Evolutionary conservation across 2,888 invertebrate species (phyloP), one percentile per base, ranked within the genome.

Genomic region (Unio pictorum): DNA sequence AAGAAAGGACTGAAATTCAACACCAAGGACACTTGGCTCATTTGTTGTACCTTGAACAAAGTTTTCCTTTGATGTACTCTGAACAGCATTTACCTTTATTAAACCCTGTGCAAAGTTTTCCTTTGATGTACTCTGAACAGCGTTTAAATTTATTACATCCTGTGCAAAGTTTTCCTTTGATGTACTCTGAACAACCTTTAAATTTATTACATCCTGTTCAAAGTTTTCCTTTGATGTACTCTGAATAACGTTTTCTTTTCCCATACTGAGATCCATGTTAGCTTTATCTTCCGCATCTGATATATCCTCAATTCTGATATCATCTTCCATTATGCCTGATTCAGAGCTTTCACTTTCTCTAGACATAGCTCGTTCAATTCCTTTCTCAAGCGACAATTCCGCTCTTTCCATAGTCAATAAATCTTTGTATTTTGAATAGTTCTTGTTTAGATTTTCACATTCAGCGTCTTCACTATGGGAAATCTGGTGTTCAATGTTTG

Each of bases 241-340:
- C 34, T 34, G 34, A 5, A 34, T 6, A 34, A 34, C 15, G 15
- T 11, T 45, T 45, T 45, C 45, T 15, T 45, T 45, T 45, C 45
- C 15, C 45, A 15, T 15, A 45, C 15, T 15, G 11, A 45, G 45
- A 45, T 45, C 15, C 45, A 45, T 2, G 15, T 45, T 45, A 45
- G 15, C 45, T 45, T 15, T 15, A 15, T 45, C 45, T 11, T 15
- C 45, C 15, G 45, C 3, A 45, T 45, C 45, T 45, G 45, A 45
- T 45, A 45, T 64, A n/a, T 73, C 73, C 18, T 60, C 60, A 59
- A 67, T 62, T 26, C 45, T 55, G 8, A 59, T 45, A 20, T 68
- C 69, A n/a, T 72, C 72, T 54, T 73, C 77, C 30, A 73, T 70
- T 55, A 81, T 81, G 26, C 81, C 81, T 8, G 81, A 79, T 58